Evolutionary conservation across 2,888 invertebrate genomes (phyloP).

Genomic region (Epinotia brunnichana): DNA sequence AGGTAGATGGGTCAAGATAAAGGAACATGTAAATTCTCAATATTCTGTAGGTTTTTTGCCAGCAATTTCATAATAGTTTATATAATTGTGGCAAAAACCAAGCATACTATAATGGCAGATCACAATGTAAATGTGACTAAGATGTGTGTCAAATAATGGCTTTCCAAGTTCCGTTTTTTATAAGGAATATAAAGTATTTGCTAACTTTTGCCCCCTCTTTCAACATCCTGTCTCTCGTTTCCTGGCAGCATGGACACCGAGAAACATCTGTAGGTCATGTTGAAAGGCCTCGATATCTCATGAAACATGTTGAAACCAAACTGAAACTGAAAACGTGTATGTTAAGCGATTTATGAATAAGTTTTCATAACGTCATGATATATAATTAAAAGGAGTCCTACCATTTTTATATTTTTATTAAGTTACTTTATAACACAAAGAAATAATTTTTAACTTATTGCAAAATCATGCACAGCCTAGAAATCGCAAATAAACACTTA

Average conservation of each 20-base stretch:
- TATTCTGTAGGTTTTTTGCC: too few relatives aligned
- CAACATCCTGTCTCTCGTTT: constrained; percentile 96
- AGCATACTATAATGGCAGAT: not conserved
- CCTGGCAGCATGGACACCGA: constrained; percentile 98
- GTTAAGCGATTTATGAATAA: constrained; percentile 53
- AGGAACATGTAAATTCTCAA: too few relatives aligned
- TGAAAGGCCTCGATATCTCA: constrained; percentile 91
- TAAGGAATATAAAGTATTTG: constrained; percentile 36
- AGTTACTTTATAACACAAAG: constrained; percentile 44
- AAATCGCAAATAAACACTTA: constrained; percentile 35
- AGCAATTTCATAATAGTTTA: not conserved
- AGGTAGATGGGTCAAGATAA: too few relatives aligned
- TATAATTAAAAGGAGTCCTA: constrained; percentile 48
- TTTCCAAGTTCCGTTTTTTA: not conserved
- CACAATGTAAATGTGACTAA: not conserved
- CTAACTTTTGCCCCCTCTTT: constrained; percentile 98
- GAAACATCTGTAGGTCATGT: constrained; percentile 93
- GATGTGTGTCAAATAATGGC: not conserved
- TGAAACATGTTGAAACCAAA: constrained; percentile 96
- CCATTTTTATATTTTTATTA: constrained; percentile 59
- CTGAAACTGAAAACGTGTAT: constrained; percentile 85
- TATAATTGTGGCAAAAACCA: not conserved
- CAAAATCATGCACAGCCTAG: constrained; percentile 44
- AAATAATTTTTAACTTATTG: constrained; percentile 41
- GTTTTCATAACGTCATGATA: constrained; percentile 12